Base-by-base conservation (phyloP, 1,140 invertebrate genomes). In the Lepidurus couesii region DNA sequence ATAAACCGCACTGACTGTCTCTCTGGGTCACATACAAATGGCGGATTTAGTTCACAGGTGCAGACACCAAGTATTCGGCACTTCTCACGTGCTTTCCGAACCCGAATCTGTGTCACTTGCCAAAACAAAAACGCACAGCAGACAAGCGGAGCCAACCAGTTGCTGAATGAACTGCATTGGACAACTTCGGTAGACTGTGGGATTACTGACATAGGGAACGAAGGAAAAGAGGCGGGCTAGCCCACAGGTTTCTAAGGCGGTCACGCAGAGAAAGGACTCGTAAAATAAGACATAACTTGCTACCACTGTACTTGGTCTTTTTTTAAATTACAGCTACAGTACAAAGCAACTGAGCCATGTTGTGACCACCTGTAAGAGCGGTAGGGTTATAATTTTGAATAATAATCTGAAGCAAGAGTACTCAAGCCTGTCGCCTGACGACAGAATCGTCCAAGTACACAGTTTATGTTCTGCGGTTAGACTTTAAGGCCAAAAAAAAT, bases 111-210 rank as follows among this genome's bases (percentile, higher is more conserved):
- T 7, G 9, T 21, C 16, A 6, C 13, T 65, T 16, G 53, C 21
- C 16, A 65, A 65, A 65, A 65, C 53, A 65, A 13, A 65, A 13
- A 16, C 53, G 21, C n/a, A 65, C n/a, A 65, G 16, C 53, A 65
- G 53, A 65, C 53, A 16, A 65, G n/a, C n/a, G n/a, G n/a, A 5
- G 13, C 53, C 53, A 65, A 65, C 53, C 53, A 65, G 53, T 11
- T 65, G 53, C 53, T 65, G 53, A 65, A 21, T 65, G 53, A 65
- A 65, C 53, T 65, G 53, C 8, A 65, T 65, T 21, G 53, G 53
- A 16, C 13, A 16, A 16, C 13, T 34, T 21, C 53, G 53, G 53
- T 21, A 65, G 53, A 65, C 53, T 65, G 53, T 13, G 53, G 53
- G 53, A 13, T 65, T 65, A n/a, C 21, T 21, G 53, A 21, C 34